Evolutionary conservation across 1,140 invertebrate genomes (phyloP).

Genomic region (Berghia stephanieae): DNA sequence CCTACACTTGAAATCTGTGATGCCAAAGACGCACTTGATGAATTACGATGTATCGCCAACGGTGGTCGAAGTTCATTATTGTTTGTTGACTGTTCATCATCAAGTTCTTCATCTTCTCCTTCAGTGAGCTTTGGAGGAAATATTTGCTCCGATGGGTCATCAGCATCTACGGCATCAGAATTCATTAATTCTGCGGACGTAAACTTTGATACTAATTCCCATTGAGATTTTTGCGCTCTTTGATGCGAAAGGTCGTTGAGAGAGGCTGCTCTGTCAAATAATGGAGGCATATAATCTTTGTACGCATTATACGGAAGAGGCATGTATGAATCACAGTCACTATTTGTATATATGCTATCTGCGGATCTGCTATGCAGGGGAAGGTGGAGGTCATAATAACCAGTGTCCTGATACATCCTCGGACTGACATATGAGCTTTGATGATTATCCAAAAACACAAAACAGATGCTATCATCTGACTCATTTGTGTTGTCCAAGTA

Average conservation of each 20-base stretch:
- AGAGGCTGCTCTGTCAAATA: constrained; percentile 32
- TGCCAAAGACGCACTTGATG: too few species aligned
- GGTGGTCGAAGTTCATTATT: background rate
- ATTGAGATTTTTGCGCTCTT: background rate
- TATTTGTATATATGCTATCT: constrained; percentile 25
- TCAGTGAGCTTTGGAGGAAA: constrained; percentile 45
- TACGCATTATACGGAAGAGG: background rate
- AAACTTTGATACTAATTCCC: constrained; percentile 40
- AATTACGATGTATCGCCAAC: too few species aligned
- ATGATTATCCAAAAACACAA: constrained; percentile 31
- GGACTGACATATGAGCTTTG: background rate
- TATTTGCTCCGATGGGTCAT: constrained; percentile 43
- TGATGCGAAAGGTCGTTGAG: constrained; percentile 25
- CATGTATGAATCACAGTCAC: background rate
- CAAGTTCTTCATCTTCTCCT: background rate
- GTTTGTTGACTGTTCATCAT: constrained; percentile 8
- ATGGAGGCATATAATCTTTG: constrained; percentile 1
- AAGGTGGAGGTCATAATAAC: too few species aligned
- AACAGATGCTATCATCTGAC: constrained; percentile 56
- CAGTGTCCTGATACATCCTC: background rate
- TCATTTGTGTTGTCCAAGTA: background rate
- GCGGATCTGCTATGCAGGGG: constrained; percentile 22
- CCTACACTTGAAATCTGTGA: background rate
- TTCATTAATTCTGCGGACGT: constrained; percentile 50
- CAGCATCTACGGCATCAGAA: constrained; percentile 27